Base-by-base conservation (phyloP, 1,140 invertebrate species). In the Anastatus disparis region DNA sequence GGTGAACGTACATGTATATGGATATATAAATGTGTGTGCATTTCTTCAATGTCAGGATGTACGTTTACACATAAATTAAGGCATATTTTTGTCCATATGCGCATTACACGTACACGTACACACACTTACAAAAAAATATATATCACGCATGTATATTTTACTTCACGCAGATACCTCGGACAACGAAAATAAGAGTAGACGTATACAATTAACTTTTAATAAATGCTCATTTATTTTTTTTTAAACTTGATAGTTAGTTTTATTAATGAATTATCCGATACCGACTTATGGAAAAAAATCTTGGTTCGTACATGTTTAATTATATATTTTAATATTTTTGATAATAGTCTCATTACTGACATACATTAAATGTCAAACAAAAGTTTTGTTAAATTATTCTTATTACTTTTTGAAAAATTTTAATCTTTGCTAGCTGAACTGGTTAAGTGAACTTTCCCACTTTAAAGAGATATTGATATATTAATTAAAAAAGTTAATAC, bases 41-140 rank as follows among this genome's bases (percentile, higher is more conserved):
- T 64, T 64, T 64, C 46, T 63, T 63, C 59, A 64, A 64, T 58
- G 69, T 58, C 69, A 64, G 69, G 69, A 70, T 64, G 61, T 64
- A 61, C 69, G 38, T 64, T 48, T 64, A 70, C 52, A 64, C 61
- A 31, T 31, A 62, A 70, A 64, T 64, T 55, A 38, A 56, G 52
- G 40, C 20, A 50, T 48, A 62, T 63, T 63, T n/a, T 55, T 70
- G 58, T 44, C 59, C 69, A 64, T 70, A 64, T 70, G 61, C 29
- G 20, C 52, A 53, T 58, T 31, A 15, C n/a, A n/a, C 64, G 7
- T 58, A 53, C 40, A n/a, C n/a, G n/a, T n/a, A n/a, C n/a, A n/a
- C n/a, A n/a, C n/a, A n/a, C n/a, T n/a, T n/a, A n/a, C n/a, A n/a
- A n/a, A n/a, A n/a, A n/a, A n/a, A n/a, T n/a, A n/a, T n/a, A n/a